Evolutionary conservation across 2,888 invertebrate genomes (phyloP).

Genomic region (Hermodice carunculata): DNA sequence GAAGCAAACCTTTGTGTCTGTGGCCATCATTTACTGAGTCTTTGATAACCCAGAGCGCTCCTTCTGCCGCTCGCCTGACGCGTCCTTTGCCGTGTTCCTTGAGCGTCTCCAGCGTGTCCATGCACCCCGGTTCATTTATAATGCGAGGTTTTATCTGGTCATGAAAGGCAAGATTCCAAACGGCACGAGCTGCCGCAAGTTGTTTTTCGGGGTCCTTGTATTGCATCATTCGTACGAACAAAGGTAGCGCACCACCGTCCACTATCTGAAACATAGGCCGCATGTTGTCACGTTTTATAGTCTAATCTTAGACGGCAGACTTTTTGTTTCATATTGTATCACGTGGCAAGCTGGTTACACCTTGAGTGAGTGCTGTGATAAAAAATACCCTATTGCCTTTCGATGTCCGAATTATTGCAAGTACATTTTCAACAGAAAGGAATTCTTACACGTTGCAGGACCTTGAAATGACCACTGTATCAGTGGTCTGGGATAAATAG

Average conservation of each 20-base stretch:
- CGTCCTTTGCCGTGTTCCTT: not conserved
- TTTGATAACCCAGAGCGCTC: slow-evolving; percentile 12
- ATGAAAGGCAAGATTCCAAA: slow-evolving; percentile 27
- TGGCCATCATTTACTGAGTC: not conserved
- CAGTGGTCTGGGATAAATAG: too few relatives aligned
- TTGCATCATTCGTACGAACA: slow-evolving; percentile 15
- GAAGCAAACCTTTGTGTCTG: too few relatives aligned
- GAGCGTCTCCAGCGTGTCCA: slow-evolving; percentile 4
- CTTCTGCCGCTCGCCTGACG: not conserved
- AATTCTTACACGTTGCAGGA: too few relatives aligned
- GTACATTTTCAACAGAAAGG: too few relatives aligned
- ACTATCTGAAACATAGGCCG: slow-evolving; percentile 13
- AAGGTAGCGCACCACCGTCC: slow-evolving; percentile 6
- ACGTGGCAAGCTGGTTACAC: too few relatives aligned
- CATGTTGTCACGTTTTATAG: too few relatives aligned
- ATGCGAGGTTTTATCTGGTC: slow-evolving; percentile 2
- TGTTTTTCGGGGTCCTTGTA: slow-evolving; percentile 5
- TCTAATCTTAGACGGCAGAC: too few relatives aligned
- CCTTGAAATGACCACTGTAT: too few relatives aligned
- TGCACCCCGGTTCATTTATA: slow-evolving; percentile 6
- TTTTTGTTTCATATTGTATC: too few relatives aligned
- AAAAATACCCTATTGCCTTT: too few relatives aligned
- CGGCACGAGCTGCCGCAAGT: slow-evolving; percentile 2
- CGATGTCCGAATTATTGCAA: too few relatives aligned
- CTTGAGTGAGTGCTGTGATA: too few relatives aligned